These are phyloP conservation scores for Peromyscus leucopus DNA, from an alignment of 2,113 vertebrate species.

Conservation along the genomic window DNA sequence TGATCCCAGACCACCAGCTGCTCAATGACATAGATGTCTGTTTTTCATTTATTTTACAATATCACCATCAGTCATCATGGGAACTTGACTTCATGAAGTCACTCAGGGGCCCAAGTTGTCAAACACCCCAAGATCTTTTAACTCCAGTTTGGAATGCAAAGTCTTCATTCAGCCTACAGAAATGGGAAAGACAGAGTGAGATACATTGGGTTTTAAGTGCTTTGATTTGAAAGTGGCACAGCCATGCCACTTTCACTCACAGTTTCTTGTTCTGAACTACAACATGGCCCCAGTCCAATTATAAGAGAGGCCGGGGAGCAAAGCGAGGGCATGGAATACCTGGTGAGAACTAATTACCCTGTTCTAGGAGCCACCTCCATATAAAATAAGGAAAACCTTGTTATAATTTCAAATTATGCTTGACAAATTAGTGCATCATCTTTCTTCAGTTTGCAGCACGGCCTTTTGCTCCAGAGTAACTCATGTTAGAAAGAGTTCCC, in stretches of 20 bases:
- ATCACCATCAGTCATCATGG: neutral
- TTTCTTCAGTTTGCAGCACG: conserved; percentile 73
- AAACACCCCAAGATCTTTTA: neutral
- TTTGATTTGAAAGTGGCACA: neutral
- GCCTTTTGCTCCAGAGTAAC: conserved; percentile 78
- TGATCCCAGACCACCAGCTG: neutral
- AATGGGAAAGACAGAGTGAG: neutral
- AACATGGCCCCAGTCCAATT: neutral
- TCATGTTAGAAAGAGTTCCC: conserved; percentile 64
- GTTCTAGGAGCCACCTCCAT: neutral
- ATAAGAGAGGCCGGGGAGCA: neutral
- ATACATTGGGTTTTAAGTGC: neutral
- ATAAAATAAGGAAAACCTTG: conserved; percentile 57
- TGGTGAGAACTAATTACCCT: neutral
- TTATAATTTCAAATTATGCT: conserved; percentile 75
- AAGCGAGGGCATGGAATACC: neutral
- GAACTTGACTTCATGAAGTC: neutral
- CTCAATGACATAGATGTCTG: conserved; percentile 9
- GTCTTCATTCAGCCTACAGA: neutral
- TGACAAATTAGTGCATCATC: conserved; percentile 82
- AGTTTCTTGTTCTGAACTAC: conserved; percentile 11
- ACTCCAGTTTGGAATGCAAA: neutral
- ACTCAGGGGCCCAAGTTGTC: neutral
- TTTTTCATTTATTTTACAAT: conserved; percentile 27
- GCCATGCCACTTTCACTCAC: neutral